A percentile compares a stretch with the other conserved stretches of the same genome.
phyloP scores from a whole-genome alignment of 1,140 invertebrate genomes.

The Apis laboriosa region DNA sequence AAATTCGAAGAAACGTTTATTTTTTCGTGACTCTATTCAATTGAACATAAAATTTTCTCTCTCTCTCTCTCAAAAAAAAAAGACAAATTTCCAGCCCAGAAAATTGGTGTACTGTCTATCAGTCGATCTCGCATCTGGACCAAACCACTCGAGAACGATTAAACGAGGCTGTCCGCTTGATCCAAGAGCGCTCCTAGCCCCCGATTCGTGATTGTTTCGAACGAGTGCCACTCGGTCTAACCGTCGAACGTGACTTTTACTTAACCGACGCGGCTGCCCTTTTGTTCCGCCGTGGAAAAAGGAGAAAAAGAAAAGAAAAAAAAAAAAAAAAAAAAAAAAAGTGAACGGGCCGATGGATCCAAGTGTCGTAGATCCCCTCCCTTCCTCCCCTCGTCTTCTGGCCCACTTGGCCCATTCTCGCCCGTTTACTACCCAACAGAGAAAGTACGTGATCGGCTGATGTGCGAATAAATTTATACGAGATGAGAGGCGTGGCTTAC shows the following conservation, averaged over 20 bases:
- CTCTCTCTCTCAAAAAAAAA: not conserved
- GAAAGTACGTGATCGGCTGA: conserved; percentile 31
- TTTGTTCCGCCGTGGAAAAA: conserved; percentile 38
- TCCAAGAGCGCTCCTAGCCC: not conserved
- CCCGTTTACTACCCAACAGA: conserved; percentile 13
- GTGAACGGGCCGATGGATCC: conserved; percentile 30
- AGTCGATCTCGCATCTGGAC: not conserved
- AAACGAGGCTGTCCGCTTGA: conserved; percentile 8
- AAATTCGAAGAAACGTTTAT: too few relatives aligned
- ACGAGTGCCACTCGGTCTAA: conserved; percentile 60
- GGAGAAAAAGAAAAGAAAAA: too few relatives aligned
- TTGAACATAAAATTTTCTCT: too few relatives aligned
- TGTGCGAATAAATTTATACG: conserved; percentile 27
- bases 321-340: too few relatives aligned
- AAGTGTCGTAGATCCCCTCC: conserved; percentile 35
- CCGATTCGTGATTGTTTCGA: conserved; percentile 62
- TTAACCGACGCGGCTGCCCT: conserved; percentile 22
- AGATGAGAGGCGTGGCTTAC: not conserved
- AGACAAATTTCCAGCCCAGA: too few relatives aligned
- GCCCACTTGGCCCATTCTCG: conserved; percentile 41
- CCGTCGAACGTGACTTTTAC: conserved; percentile 66
- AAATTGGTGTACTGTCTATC: conserved; percentile 6
- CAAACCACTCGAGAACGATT: conserved; percentile 12
- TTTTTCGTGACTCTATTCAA: too few relatives aligned
- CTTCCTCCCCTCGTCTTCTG: conserved; percentile 26